Conservation (phyloP, 2,888 invertebrate genomes). For the Drosophila prostipennis region DNA sequence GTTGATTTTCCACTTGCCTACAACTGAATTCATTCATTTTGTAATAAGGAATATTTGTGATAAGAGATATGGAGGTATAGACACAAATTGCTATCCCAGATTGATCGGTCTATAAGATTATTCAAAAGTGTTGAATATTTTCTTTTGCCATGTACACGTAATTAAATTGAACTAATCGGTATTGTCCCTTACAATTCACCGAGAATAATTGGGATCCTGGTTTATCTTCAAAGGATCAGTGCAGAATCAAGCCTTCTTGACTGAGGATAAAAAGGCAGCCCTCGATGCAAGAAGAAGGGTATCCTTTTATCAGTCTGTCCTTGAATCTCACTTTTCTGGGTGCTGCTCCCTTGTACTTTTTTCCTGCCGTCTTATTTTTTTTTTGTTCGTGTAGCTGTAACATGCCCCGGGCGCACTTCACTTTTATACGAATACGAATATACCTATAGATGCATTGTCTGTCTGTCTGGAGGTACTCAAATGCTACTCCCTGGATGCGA, state of each 20-base stretch:
- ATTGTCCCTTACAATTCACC: not conserved
- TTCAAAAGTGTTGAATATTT: not conserved
- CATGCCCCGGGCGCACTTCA: slow-evolving; percentile 65
- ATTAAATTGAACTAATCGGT: not conserved
- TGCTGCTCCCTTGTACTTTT: slow-evolving; percentile 14
- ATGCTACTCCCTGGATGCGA: slow-evolving; percentile 54
- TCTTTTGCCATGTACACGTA: not conserved
- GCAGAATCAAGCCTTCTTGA: not conserved
- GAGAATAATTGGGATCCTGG: not conserved
- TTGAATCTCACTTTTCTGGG: slow-evolving; percentile 7
- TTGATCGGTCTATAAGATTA: too few species aligned
- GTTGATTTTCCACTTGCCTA: too few species aligned
- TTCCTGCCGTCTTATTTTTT: slow-evolving; percentile 43
- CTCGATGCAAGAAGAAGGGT: slow-evolving; percentile 2
- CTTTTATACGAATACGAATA: slow-evolving; percentile 58
- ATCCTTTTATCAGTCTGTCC: not conserved
- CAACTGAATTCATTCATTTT: too few species aligned
- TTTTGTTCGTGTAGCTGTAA: slow-evolving; percentile 20
- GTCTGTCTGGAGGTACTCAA: slow-evolving; percentile 73
- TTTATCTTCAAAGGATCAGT: not conserved
- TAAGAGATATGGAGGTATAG: too few species aligned
- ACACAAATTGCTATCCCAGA: too few species aligned
- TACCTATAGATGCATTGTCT: slow-evolving; percentile 61
- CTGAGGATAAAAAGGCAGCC: not conserved
- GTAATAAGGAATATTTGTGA: too few species aligned